Percentiles rank a stretch among this genome's conserved stretches.
These are phyloP conservation scores for Virgularia gustaviana DNA, from an alignment of 92 coral and sea anemone species.

Conservation along the genomic window DNA sequence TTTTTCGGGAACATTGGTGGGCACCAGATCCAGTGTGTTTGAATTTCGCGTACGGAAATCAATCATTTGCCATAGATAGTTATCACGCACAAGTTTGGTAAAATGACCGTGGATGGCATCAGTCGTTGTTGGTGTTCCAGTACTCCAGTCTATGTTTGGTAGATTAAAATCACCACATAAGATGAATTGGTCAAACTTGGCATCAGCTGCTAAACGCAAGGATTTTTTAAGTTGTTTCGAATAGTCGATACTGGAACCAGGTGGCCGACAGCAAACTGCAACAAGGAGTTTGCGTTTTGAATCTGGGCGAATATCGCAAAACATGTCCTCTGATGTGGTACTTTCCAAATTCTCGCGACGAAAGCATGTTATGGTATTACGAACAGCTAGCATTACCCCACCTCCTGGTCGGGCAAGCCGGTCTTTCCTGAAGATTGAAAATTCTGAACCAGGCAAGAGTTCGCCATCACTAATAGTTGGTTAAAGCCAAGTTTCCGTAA, in stretches of 20 bases:
- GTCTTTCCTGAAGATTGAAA: slow-evolving; percentile 57
- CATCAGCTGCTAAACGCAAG: slow-evolving; percentile 24
- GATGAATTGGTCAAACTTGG: slow-evolving; percentile 51
- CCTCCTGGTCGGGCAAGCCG: slow-evolving; percentile 44
- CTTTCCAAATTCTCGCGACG: slow-evolving; percentile 55
- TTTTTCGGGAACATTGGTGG: slow-evolving; percentile 31
- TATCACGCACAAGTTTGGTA: slow-evolving; percentile 50
- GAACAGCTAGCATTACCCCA: slow-evolving; percentile 65
- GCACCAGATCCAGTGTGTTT: slow-evolving; percentile 12
- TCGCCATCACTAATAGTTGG: slow-evolving; percentile 40
- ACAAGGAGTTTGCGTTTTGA: slow-evolving; percentile 7
- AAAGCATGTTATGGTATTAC: slow-evolving; percentile 44
- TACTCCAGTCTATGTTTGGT: slow-evolving; percentile 50
- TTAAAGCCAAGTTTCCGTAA: slow-evolving; percentile 58
- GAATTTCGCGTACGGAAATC: slow-evolving; percentile 28
- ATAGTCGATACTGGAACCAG: neutral
- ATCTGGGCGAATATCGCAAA: slow-evolving; percentile 10
- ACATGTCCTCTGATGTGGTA: too few species aligned
- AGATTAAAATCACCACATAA: slow-evolving; percentile 61
- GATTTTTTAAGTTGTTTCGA: slow-evolving; percentile 51
- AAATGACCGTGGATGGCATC: slow-evolving; percentile 8
- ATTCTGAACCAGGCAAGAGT: slow-evolving; percentile 48
- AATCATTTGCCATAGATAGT: slow-evolving; percentile 52
- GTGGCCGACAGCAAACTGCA: slow-evolving; percentile 22
- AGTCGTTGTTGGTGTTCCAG: slow-evolving; percentile 10